A percentile compares a stretch with the other conserved stretches of the same genome.
phyloP scores from a whole-genome alignment of 1,140 invertebrate species.

The Telenomus remus region DNA sequence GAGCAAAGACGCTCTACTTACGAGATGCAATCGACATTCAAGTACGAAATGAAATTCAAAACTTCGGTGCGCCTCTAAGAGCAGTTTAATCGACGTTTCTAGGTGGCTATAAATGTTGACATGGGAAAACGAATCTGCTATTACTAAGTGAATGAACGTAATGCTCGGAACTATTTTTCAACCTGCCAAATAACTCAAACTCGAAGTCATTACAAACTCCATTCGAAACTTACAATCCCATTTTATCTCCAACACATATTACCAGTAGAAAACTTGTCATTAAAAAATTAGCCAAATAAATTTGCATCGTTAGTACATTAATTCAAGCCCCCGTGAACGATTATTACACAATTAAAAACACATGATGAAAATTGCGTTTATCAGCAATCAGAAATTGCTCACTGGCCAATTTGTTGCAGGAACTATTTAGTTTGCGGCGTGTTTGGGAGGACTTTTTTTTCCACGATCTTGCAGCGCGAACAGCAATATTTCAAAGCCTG shows the following conservation, averaged over 20 bases:
- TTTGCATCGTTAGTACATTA: no score
- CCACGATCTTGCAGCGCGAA: background rate
- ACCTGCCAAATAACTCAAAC: no score
- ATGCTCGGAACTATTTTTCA: no score
- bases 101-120: slow-evolving; percentile 25
- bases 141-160: slow-evolving; percentile 17
- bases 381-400: background rate
- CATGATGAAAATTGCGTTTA: background rate
- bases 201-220: no score
- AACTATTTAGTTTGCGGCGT: slow-evolving; percentile 10
- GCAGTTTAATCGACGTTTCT: slow-evolving; percentile 39
- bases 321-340: no score
- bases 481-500: slow-evolving; percentile 8
- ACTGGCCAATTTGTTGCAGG: slow-evolving; percentile 10
- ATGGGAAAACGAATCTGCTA: slow-evolving; percentile 21
- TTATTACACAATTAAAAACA: no score
- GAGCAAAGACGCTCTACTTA: slow-evolving; percentile 3
- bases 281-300: no score
- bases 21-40: slow-evolving; percentile 14
- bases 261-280: no score
- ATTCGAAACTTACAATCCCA: no score
- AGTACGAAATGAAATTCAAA: slow-evolving; percentile 29
- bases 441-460: background rate
- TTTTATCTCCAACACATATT: no score
- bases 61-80: slow-evolving; percentile 36